Evolutionary conservation across 2,888 invertebrate genomes (phyloP).

Genomic region (Mimachlamys varia): DNA sequence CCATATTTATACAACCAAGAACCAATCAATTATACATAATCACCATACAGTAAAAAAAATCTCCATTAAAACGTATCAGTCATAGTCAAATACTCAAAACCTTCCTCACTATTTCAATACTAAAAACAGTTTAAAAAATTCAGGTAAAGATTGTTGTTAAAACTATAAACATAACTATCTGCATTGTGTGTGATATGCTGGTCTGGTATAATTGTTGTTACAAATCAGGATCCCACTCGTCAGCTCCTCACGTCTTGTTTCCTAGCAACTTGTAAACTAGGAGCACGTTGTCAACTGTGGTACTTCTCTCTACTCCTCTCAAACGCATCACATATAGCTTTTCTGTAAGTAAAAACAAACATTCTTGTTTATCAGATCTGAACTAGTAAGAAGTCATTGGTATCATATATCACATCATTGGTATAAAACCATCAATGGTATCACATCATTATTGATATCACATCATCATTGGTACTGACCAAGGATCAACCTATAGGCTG

Average conservation of each 20-base stretch:
- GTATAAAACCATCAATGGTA: too few relatives aligned
- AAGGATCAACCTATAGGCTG: too few relatives aligned
- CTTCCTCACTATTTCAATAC: background rate
- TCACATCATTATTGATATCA: too few relatives aligned
- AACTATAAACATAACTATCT: background rate
- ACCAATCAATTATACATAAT: background rate
- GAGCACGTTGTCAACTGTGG: slow-evolving; percentile 6
- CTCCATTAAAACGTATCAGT: background rate
- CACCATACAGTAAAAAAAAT: background rate
- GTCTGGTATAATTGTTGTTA: background rate
- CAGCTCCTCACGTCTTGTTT: background rate
- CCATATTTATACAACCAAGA: background rate
- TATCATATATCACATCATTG: too few relatives aligned
- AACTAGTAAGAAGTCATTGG: too few relatives aligned
- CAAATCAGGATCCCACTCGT: background rate
- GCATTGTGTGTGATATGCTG: background rate
- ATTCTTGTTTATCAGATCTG: background rate
- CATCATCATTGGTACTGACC: too few relatives aligned
- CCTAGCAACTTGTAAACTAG: background rate
- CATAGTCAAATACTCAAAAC: background rate
- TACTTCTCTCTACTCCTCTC: slow-evolving; percentile 35
- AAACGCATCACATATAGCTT: slow-evolving; percentile 32
- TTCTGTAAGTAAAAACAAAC: slow-evolving; percentile 7
- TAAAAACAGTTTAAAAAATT: background rate
- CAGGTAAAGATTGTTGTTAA: background rate